Base-by-base conservation (phyloP, 92 coral and sea anemone species). In the Paragorgia papillata region DNA sequence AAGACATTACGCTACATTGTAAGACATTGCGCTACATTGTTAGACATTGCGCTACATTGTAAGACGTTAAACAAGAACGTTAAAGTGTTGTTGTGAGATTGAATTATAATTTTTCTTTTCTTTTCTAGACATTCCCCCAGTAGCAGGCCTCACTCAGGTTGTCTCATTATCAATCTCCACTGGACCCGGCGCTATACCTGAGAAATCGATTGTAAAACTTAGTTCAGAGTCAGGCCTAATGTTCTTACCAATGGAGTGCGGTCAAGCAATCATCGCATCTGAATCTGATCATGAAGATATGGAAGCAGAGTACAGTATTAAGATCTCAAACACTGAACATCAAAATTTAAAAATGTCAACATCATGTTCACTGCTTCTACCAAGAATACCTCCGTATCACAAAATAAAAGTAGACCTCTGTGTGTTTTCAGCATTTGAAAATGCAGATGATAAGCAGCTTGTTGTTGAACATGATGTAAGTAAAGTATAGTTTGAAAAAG, bases 101-200 rank as follows among this genome's bases (percentile, higher is more conserved):
- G n/a, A n/a, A n/a, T n/a, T n/a, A n/a, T n/a, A n/a, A n/a, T n/a
- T n/a, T n/a, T n/a, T n/a, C n/a, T 58, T 51, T 12, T 39, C 30
- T 71, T 27, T 57, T 33, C 10, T 76, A 90, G 97, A 86, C 56
- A 49, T 63, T n/a, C 77, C 75, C 46, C 90, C 88, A 2, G 80
- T 94, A 5, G 79, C 89, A 10, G 98, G 98, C 27, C 85, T 88
- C 9, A 79, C 90, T 0, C 93, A 94, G 62, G 82, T 76, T 12
- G 80, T 94, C 39, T 82, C 81, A 3, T 67, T 91, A 5, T 60
- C 91, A 41, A 82, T 94, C 32, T 89, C 92, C 8, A 88, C 89
- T 20, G 98, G 96, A 7, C 96, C 98, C 6, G 98, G 94, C 0
- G 87, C 98, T 35, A 88, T 94, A 19, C 94, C 89, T n/a, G 82